Base-by-base conservation (phyloP, 1,140 invertebrate genomes). In the Neodiprion virginianus region DNA sequence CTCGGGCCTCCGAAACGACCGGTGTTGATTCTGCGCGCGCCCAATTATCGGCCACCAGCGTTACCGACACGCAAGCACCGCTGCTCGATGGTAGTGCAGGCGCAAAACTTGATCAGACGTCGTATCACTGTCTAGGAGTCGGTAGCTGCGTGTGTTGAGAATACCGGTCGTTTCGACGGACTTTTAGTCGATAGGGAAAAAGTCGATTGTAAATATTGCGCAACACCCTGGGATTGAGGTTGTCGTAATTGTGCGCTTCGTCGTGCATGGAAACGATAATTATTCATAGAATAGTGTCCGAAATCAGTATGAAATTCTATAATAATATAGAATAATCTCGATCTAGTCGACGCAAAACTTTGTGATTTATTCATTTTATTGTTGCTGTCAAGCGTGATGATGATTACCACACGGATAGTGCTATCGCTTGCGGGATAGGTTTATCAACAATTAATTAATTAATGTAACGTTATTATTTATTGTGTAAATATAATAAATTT, bases 91-190 rank as follows among this genome's bases (percentile, higher is more conserved):
- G 76, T 23, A 72, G 82, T 48, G 68, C 81, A 53, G 83, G 79
- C 70, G 83, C 85, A 7, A 87, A 87, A 79, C 85, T 87, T 48
- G 86, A 88, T 65, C 85, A 86, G 73, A 75, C 81, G 4, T 79
- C 85, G 69, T 87, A 86, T 66, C 78, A 83, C 28, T 85, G 84
- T 74, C 82, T 87, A n/a, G 84, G 84, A 9, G 82, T 87, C 14
- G 83, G 85, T 8, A 87, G 85, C 66, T 87, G 85, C 72, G 86
- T 86, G 48, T 87, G 86, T 80, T 87, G 80, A 85, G 76, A 9
- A 7, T 71, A 40, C 28, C 28, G 28, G 28, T 40, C 28, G 28
- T 61, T 61, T 8, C 28, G 28, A 40, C 28, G 28, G 28, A 40
- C 28, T 40, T 40, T 40, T 40, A 40, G 5, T 40, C 28, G 28